phyloP scores from a whole-genome alignment of 2,888 invertebrate genomes.

The Biston stratarius region DNA sequence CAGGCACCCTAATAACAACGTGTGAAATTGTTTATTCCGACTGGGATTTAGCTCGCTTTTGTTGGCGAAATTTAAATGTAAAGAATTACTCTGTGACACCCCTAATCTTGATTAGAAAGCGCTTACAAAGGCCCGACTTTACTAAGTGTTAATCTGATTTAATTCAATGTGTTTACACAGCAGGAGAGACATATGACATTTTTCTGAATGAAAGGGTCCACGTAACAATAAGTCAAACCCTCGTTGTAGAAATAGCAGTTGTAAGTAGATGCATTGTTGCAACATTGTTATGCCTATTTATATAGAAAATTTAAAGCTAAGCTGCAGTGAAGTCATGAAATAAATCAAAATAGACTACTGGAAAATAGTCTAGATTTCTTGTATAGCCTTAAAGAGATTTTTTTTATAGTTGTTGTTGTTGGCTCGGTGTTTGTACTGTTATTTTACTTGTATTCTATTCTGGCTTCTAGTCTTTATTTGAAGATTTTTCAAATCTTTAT shows the following conservation, averaged over 20 bases:
- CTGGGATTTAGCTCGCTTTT: conserved; percentile 70
- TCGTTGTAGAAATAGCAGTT: conserved; percentile 40
- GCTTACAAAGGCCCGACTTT: conserved; percentile 72
- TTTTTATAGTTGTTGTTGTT: too few species aligned
- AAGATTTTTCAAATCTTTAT: too few species aligned
- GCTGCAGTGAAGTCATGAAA: too few species aligned
- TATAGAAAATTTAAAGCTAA: conserved; percentile 17
- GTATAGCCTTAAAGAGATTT: too few species aligned
- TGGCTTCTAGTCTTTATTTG: too few species aligned
- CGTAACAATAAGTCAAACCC: conserved; percentile 41
- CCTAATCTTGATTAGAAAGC: conserved; percentile 81
- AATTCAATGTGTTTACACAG: conserved; percentile 78
- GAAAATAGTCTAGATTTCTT: too few species aligned
- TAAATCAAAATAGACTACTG: not conserved
- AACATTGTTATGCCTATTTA: conserved; percentile 41
- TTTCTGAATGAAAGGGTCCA: conserved; percentile 61
- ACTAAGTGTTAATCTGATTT: conserved; percentile 85
- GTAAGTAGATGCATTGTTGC: conserved; percentile 58
- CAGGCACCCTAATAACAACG: conserved; percentile 62
- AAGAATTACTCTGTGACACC: conserved; percentile 79
- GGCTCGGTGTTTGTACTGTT: too few species aligned
- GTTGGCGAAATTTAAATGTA: conserved; percentile 75
- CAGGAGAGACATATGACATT: conserved; percentile 72
- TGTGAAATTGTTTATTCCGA: conserved; percentile 77
- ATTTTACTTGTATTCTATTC: too few species aligned